Conservation (phyloP, 2,797 vertebrate genomes). For the Coilia nasus region DNA sequence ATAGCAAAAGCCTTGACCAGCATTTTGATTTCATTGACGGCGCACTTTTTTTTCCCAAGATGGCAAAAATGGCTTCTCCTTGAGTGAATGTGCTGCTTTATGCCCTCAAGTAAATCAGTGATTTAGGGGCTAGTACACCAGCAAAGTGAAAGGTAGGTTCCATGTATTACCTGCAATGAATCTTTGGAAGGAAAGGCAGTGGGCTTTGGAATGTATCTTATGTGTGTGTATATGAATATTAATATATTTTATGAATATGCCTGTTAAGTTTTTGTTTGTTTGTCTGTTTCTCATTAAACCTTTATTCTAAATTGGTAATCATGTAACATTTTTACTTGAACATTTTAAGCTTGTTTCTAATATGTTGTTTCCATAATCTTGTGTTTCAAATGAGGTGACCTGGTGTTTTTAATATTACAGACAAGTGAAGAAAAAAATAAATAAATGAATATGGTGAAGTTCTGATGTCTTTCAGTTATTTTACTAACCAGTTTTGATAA, state of each 20-base stretch:
- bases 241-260: slow-evolving; percentile 56
- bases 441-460: slow-evolving; percentile 48
- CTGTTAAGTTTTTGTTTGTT: slow-evolving; percentile 38
- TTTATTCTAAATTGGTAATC: slow-evolving; percentile 45
- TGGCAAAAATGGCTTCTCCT: background rate
- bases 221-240: slow-evolving; percentile 49
- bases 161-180: slow-evolving; percentile 28
- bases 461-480: slow-evolving; percentile 21
- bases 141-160: slow-evolving; percentile 46
- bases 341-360: slow-evolving; percentile 57
- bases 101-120: background rate
- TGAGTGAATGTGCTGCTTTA: background rate
- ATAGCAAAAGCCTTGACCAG: slow-evolving; percentile 38
- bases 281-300: slow-evolving; percentile 42
- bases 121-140: slow-evolving; percentile 50
- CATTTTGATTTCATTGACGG: slow-evolving; percentile 18
- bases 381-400: slow-evolving; percentile 52
- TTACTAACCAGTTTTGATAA: too few species aligned
- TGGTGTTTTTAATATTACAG: slow-evolving; percentile 56
- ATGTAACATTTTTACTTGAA: slow-evolving; percentile 55
- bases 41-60: background rate
- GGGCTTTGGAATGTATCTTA: slow-evolving; percentile 53
- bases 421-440: slow-evolving; percentile 38
- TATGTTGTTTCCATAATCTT: slow-evolving; percentile 59
- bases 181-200: slow-evolving; percentile 23